phyloP scores from a whole-genome alignment of 2,888 invertebrate genomes.

The Lasioglossum calceatum region DNA sequence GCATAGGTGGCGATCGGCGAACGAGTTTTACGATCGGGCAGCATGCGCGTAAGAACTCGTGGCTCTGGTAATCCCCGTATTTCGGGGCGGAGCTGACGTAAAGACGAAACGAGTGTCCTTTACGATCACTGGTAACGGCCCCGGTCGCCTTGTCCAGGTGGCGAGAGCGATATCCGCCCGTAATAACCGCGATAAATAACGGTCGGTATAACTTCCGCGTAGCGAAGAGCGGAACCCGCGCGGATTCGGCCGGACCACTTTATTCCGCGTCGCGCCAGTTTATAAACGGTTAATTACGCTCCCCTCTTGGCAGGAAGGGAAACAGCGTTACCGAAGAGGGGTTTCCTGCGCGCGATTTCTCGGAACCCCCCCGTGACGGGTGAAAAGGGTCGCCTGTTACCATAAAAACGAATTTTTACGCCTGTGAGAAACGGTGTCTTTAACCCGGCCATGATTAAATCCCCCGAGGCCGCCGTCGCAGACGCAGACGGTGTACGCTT shows the following conservation, averaged over 20 bases:
- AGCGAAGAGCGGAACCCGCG: conserved; percentile 13
- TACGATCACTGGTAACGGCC: conserved; percentile 60
- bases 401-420: conserved; percentile 6
- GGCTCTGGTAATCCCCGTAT: conserved; percentile 36
- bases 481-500: neutral
- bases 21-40: conserved; percentile 51
- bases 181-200: conserved; percentile 61
- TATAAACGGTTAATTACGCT: conserved; percentile 53
- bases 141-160: conserved; percentile 46
- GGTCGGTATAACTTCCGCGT: conserved; percentile 40
- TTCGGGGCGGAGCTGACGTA: conserved; percentile 32
- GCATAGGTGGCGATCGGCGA: conserved; percentile 6
- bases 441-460: conserved; percentile 7
- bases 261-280: conserved; percentile 38
- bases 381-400: neutral
- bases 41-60: conserved; percentile 39
- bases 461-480: neutral
- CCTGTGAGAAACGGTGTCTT: conserved; percentile 10
- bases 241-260: conserved; percentile 31
- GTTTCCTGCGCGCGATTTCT: neutral
- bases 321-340: conserved; percentile 10
- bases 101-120: conserved; percentile 56
- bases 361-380: neutral
- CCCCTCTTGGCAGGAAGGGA: conserved; percentile 13
- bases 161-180: conserved; percentile 40